These are phyloP conservation scores for Plectrocnemia conspersa DNA, from an alignment of 1,140 invertebrate species.

Conservation along the genomic window DNA sequence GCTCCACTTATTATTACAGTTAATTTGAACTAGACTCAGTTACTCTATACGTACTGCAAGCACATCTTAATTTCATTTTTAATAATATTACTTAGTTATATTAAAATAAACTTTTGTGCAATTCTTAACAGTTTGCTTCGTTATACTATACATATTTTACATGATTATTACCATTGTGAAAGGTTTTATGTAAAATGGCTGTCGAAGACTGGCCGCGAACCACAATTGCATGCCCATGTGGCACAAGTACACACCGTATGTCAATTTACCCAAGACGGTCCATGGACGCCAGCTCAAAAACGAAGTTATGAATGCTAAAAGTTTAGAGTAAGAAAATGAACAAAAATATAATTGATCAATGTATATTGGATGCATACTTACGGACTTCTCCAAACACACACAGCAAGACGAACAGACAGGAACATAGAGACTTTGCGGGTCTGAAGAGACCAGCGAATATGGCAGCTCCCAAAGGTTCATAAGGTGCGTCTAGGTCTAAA, in stretches of 20 bases:
- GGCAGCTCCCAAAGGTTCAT: constrained; percentile 48
- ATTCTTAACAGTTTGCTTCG: background rate
- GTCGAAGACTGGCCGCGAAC: constrained; percentile 46
- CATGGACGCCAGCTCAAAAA: constrained; percentile 64
- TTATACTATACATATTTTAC: background rate
- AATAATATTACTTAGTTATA: background rate
- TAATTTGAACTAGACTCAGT: background rate
- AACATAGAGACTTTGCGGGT: constrained; percentile 52
- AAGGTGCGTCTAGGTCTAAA: constrained; percentile 41
- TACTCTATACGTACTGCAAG: background rate
- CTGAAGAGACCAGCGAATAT: constrained; percentile 56
- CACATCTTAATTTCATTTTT: background rate
- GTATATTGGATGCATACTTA: constrained; percentile 37
- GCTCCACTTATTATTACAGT: too few relatives aligned
- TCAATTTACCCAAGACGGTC: constrained; percentile 64
- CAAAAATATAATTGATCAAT: background rate
- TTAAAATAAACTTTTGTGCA: background rate
- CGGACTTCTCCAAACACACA: constrained; percentile 52
- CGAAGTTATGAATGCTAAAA: constrained; percentile 55
- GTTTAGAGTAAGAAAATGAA: background rate
- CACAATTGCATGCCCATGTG: constrained; percentile 51
- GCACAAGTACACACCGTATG: constrained; percentile 65
- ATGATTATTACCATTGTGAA: constrained; percentile 16
- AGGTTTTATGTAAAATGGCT: constrained; percentile 42
- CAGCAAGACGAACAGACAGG: constrained; percentile 52